Base-by-base conservation (phyloP, 1,140 invertebrate genomes). In the Zeugodacus cucurbitae region DNA sequence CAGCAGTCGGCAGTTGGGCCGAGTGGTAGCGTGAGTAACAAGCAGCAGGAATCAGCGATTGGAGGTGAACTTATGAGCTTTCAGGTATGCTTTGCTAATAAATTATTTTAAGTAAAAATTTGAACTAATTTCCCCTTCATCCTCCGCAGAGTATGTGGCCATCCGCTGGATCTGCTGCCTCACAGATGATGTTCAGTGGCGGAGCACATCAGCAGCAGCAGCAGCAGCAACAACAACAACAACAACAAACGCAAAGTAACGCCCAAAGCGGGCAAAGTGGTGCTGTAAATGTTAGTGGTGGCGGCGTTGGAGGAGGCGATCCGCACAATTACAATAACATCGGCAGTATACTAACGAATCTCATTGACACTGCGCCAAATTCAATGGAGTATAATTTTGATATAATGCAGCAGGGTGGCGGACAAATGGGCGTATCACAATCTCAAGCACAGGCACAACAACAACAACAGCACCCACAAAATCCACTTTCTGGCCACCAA, bases 321-420 rank as follows among this genome's bases (percentile, higher is more conserved):
- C 88, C 91, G 8, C 91, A 93, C 87, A 93, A 90, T 34, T 93
- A 93, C 82, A 93, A 93, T 48, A 93, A 93, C 48, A 93, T 93
- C 88, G 92, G 92, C 74, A 93, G 92, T 89, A 93, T 93, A 90
- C 90, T 93, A 78, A 93, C 92, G 90, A 93, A 93, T 93, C 91
- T 93, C 89, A 93, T 93, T 88, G 91, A 93, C 62, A 91, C 90
- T 34, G 92, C 91, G 89, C 91, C 92, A 62, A 89, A 90, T 87
- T 89, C 92, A 48, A 89, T 93, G 91, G 92, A 93, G 87, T 93
- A 93, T 87, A 93, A 92, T 87, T 93, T 93, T 86, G 92, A 93
- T 67, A 26, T 93, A 59, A 90, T 93, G 91, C 91, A 90, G 70
- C 90, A 91, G 20, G 70, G 41, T 20, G 41, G 74, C 4, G 22